Base-by-base conservation (phyloP, 2,113 vertebrate genomes). In the Engystomops pustulosus region DNA sequence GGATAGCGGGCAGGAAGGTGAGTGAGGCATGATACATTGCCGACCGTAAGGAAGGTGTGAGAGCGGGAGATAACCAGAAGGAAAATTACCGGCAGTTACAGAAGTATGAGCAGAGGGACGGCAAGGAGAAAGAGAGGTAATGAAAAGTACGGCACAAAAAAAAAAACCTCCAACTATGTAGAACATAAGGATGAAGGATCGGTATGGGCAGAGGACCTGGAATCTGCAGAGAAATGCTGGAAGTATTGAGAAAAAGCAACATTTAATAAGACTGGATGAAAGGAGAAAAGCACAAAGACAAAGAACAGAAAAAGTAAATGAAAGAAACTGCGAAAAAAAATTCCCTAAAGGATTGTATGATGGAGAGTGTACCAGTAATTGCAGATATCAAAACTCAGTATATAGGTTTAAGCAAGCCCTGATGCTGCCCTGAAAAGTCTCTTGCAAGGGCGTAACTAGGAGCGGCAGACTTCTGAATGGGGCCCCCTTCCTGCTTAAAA, bases 21-120 rank as follows among this genome's bases (percentile, higher is more conserved):
- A 55, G 41, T 20, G 65, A 36, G 20, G 45, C 14, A 81, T 81
- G 68, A 45, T 74, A 23, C 68, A 72, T 82, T 72, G 25, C 69
- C 47, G 17, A 74, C 71, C 20, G 32, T 25, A 72, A 45, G n/a
- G 68, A 72, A 44, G 17, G 80, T 27, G 80, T 58, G 68, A 71
- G 32, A 82, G 30, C 12, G 14, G 44, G 68, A 70, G 65, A 81
- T 81, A 81, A 69, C 65, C 45, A 55, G 47, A 55, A 27, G 36
- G 68, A 82, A 67, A 58, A 72, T 82, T 32, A 7, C n/a, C 30
- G 49, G 23, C 75, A 27, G 30, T 58, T 58, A 70, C 45, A 68
- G 60, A 32, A 23, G 78, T 65, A 67, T 6, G 23, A 67, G 79
- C n/a, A 17, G 25, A 60, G 75, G 34, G 67, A 82, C 4, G 34